Conservation (phyloP, 2,888 invertebrate species). For the Meghimatium bilineatum region DNA sequence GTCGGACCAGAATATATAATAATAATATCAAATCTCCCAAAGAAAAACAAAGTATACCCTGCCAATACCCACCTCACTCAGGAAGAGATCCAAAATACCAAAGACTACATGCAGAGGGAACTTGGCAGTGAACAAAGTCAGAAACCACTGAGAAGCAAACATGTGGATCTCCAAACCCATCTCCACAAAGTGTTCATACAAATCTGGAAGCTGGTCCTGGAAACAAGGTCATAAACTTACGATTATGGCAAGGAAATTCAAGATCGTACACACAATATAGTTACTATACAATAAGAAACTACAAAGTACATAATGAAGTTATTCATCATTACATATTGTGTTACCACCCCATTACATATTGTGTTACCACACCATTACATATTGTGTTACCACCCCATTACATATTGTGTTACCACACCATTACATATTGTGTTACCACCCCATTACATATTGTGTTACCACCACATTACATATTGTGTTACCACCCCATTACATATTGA, state of each 20-base stretch:
- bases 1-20: too few species aligned
- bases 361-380: too few species aligned
- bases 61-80: constrained; percentile 79
- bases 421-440: too few species aligned
- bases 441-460: too few species aligned
- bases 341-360: too few species aligned
- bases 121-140: constrained; percentile 98
- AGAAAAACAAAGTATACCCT: neutral
- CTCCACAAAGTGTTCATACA: constrained; percentile 80
- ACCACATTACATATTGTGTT: too few species aligned
- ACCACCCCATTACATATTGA: too few species aligned
- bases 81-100: constrained; percentile 96
- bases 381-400: too few species aligned
- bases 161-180: constrained; percentile 96
- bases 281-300: too few species aligned
- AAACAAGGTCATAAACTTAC: neutral
- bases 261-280: neutral
- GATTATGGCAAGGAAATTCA: neutral
- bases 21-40: neutral
- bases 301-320: too few species aligned
- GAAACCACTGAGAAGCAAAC: constrained; percentile 99
- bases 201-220: constrained; percentile 79
- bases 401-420: too few species aligned
- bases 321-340: too few species aligned
- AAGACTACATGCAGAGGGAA: constrained; percentile 98